These are phyloP conservation scores for Pangasius macronema DNA, from an alignment of 2,797 vertebrate species.

Conservation along the genomic window DNA sequence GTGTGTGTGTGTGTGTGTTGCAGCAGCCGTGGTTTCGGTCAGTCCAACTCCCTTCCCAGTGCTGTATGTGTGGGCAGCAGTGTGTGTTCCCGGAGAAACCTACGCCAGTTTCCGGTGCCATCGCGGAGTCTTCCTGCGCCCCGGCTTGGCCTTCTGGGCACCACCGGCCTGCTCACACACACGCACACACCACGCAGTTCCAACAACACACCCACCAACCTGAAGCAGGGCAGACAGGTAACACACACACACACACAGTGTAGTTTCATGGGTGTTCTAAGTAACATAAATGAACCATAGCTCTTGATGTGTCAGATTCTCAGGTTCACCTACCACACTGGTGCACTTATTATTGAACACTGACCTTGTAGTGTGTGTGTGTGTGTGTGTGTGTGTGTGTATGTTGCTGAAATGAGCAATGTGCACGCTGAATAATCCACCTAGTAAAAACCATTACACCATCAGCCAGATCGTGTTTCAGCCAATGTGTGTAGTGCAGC, in stretches of 20 bases:
- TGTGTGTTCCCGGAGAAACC: conserved; percentile 86
- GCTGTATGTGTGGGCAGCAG: conserved; percentile 84
- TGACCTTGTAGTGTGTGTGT: background rate
- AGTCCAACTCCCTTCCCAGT: conserved; percentile 94
- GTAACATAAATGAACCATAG: background rate
- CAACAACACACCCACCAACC: conserved; percentile 85
- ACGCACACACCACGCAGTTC: conserved; percentile 68
- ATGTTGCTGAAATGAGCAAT: background rate
- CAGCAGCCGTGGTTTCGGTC: conserved; percentile 84
- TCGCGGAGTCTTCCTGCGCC: conserved; percentile 90
- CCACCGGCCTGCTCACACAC: conserved; percentile 77
- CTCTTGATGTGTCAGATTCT: background rate
- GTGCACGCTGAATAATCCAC: background rate
- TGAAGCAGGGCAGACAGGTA: conserved; percentile 96
- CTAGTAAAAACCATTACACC: background rate
- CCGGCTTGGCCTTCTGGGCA: conserved; percentile 86
- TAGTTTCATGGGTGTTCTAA: background rate
- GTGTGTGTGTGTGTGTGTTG: background rate
- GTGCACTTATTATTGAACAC: background rate
- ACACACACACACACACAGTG: conserved; percentile 7
- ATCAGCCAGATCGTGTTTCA: background rate
- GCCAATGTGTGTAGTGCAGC: background rate
- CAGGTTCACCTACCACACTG: background rate
- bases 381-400: background rate
- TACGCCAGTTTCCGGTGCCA: conserved; percentile 94